phyloP scores from a whole-genome alignment of 1,140 invertebrate genomes.

The Sminthurides bifidus region DNA sequence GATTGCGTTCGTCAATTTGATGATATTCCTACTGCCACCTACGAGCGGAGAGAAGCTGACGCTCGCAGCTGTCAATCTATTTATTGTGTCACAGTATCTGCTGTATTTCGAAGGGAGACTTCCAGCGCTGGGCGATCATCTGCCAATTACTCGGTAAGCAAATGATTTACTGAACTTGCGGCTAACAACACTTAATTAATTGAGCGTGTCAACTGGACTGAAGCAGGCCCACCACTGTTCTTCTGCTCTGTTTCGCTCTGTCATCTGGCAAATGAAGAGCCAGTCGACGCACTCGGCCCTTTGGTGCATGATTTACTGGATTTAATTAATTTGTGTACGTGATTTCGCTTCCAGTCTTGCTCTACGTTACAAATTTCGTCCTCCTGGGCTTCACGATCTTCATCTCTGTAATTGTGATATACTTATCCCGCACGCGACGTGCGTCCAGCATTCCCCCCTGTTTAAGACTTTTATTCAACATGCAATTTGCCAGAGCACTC shows the following conservation, averaged over 20 bases:
- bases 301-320: too few relatives aligned
- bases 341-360: constrained; percentile 41
- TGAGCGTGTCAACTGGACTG: too few relatives aligned
- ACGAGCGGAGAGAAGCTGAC: constrained; percentile 52
- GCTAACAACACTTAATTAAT: too few relatives aligned
- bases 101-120: constrained; percentile 51
- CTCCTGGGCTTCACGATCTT: constrained; percentile 49
- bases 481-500: constrained; percentile 42
- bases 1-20: constrained; percentile 48
- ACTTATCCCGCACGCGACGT: constrained; percentile 42
- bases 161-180: neutral
- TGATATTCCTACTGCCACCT: constrained; percentile 53
- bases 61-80: constrained; percentile 44
- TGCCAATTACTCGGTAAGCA: constrained; percentile 50
- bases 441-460: constrained; percentile 44
- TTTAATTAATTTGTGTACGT: neutral
- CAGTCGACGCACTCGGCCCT: too few relatives aligned
- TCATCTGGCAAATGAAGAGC: too few relatives aligned
- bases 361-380: constrained; percentile 46
- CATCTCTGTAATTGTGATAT: constrained; percentile 50
- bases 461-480: constrained; percentile 43
- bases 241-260: too few relatives aligned
- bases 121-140: constrained; percentile 46
- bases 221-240: too few relatives aligned
- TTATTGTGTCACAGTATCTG: constrained; percentile 48